phyloP scores from a whole-genome alignment of 2,113 vertebrate species.

The Phyllostomus hastatus region DNA sequence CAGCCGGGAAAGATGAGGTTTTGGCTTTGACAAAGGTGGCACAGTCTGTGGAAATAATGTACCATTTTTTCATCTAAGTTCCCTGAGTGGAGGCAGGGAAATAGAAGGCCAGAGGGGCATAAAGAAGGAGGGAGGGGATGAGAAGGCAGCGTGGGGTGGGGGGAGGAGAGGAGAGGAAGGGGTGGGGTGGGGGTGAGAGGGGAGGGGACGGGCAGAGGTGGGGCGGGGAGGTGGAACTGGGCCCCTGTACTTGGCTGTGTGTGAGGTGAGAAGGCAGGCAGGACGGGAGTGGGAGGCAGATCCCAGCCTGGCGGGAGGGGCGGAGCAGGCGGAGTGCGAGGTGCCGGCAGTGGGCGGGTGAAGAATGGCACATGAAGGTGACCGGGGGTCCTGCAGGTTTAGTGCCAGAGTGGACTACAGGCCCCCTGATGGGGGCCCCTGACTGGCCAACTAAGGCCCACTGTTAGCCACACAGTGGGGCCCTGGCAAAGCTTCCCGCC shows the following conservation, averaged over 20 bases:
- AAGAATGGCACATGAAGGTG: fast-evolving
- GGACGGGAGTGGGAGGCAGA: background rate
- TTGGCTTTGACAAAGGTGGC: background rate
- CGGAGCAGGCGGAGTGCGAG: background rate
- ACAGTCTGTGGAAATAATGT: background rate
- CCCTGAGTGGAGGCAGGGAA: background rate
- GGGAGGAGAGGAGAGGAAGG: no score
- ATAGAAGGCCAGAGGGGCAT: background rate
- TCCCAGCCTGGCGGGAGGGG: background rate
- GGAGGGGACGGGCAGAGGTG: background rate
- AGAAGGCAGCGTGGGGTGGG: no score
- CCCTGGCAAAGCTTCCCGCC: background rate
- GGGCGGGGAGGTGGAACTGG: background rate
- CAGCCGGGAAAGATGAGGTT: background rate
- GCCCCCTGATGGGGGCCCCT: background rate
- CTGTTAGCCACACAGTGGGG: no score
- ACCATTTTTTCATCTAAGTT: background rate
- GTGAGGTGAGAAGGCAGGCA: background rate
- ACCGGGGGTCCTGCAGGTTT: background rate
- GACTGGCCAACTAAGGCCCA: background rate
- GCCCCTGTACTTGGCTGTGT: background rate
- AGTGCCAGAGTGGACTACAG: background rate
- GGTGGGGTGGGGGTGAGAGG: background rate
- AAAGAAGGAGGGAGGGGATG: background rate
- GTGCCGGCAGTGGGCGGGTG: background rate